A percentile compares a stretch with the other conserved stretches of the same genome.
phyloP scores from a whole-genome alignment of 2,888 invertebrate genomes.

The Beris chalybata region DNA sequence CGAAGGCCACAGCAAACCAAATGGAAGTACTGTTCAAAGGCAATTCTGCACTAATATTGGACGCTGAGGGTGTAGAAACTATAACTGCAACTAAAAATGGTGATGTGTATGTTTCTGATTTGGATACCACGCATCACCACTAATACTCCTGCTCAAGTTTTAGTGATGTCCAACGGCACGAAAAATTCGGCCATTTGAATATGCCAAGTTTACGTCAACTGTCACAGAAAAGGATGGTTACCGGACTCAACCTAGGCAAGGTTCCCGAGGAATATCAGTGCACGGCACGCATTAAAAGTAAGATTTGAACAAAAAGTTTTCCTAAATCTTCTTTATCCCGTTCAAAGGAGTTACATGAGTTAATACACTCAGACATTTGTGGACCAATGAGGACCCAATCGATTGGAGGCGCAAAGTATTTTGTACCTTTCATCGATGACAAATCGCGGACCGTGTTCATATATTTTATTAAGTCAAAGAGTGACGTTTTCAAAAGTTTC shows the following conservation, averaged over 20 bases:
- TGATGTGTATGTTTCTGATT: too few relatives aligned
- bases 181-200: conserved; percentile 2
- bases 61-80: not conserved
- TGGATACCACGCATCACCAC: too few relatives aligned
- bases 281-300: not conserved
- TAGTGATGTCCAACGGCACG: not conserved
- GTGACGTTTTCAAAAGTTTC: conserved; percentile 39
- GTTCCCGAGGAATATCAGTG: not conserved
- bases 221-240: not conserved
- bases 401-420: conserved; percentile 36
- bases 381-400: conserved; percentile 40
- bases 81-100: too few relatives aligned
- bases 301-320: not conserved
- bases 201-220: conserved; percentile 35
- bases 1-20: not conserved
- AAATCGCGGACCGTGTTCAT: conserved; percentile 30
- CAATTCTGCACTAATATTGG: not conserved
- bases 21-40: not conserved
- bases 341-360: not conserved
- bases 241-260: not conserved
- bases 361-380: conserved; percentile 20
- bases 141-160: too few relatives aligned
- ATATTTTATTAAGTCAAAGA: conserved; percentile 38
- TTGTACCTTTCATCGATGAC: conserved; percentile 40
- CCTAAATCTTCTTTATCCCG: not conserved